phyloP scores from a whole-genome alignment of 2,888 invertebrate genomes.

The Tortricodes alternella region DNA sequence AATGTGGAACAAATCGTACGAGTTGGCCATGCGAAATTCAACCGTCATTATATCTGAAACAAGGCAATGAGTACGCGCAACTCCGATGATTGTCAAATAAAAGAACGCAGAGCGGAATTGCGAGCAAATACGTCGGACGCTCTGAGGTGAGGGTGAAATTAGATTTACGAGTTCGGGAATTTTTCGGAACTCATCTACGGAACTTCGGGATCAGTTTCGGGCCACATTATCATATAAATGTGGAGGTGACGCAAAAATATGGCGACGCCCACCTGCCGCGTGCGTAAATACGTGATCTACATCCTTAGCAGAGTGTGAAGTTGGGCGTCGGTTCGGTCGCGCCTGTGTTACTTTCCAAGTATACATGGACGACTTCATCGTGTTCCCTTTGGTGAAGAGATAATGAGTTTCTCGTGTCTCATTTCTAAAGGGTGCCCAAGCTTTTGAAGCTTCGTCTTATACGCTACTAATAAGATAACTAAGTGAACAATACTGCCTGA shows the following conservation, averaged over 20 bases:
- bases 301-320: slow-evolving; percentile 17
- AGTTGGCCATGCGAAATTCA: neutral
- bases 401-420: too few relatives aligned
- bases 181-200: slow-evolving; percentile 73
- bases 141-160: slow-evolving; percentile 67
- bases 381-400: neutral
- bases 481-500: too few relatives aligned
- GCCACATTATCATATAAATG: slow-evolving; percentile 51
- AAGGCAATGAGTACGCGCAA: slow-evolving; percentile 6
- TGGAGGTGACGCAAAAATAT: slow-evolving; percentile 75
- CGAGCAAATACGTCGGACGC: slow-evolving; percentile 55
- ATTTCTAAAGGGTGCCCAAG: too few relatives aligned
- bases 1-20: too few relatives aligned
- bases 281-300: slow-evolving; percentile 30
- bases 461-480: too few relatives aligned
- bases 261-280: slow-evolving; percentile 46
- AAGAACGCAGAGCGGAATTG: slow-evolving; percentile 45
- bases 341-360: neutral
- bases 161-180: slow-evolving; percentile 76
- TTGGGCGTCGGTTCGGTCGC: neutral
- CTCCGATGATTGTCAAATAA: slow-evolving; percentile 27
- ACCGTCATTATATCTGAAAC: neutral
- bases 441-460: too few relatives aligned
- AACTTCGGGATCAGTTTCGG: slow-evolving; percentile 67
- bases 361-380: neutral